Base-by-base conservation (phyloP, 2,888 invertebrate genomes). In the Agrochola litura region DNA sequence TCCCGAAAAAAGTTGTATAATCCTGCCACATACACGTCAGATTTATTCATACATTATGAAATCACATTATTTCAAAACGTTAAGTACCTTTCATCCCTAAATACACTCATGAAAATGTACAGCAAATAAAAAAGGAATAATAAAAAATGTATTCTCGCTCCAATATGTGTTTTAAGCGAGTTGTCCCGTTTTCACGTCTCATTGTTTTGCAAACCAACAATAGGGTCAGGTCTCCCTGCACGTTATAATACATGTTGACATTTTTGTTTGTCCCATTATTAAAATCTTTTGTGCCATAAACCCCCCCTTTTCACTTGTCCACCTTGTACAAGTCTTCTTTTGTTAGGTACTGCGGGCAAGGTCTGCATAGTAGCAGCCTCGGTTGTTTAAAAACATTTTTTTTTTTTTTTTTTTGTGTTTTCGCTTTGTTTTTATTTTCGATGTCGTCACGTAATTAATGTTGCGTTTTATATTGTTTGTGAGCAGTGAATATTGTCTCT, bases 261-360 rank as follows among this genome's bases (percentile, higher is more conserved):
- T 95, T 95, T 95, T 94, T 94, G 94, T 94, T 93, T 92, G 93
- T 92, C 90, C 92, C 90, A 92, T 93, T 90, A 89, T 86, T 91
- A 91, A 89, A 92, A 92, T 92, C 93, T 94, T 94, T 94, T 95
- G 94, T 95, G 91, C 91, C 91, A 86, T 91, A 92, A 92, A 89
- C 73, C 78, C 76, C 76, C 79, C 83, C 72, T 75, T 83, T 86
- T 85, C 86, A 79, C 76, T 79, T 84, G 81, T 75, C 46, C 46
- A 77, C 78, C 74, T 79, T 86, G 81, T 79, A n/a, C n/a, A n/a
- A n/a, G 67, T 77, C 72, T 73, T 66, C 77, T 80, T 86, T 87
- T 88, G 86, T 88, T 77, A 70, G 56, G 30, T 65, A 77, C 67
- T 41, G 41, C 12, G 74, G 66, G 84, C 87, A 79, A 82, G 76